A percentile compares a stretch with the other conserved stretches of the same genome.
Evolutionary conservation across 2,113 vertebrate genomes (phyloP).

Genomic region (Urocynchramus pylzowi): DNA sequence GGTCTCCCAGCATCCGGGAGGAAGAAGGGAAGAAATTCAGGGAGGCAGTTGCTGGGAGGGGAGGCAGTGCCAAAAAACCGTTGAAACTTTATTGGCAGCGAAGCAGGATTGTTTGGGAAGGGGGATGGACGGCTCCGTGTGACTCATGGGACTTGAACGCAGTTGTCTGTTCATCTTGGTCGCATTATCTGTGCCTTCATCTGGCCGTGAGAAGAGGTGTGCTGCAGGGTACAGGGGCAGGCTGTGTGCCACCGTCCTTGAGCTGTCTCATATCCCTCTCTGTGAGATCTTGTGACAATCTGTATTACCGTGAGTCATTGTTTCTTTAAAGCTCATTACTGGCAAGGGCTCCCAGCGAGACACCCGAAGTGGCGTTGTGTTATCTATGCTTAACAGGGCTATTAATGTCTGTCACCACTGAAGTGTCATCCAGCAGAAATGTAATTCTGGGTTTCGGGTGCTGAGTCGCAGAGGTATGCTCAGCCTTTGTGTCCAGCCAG

Average conservation of each 20-base stretch:
- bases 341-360: slow-evolving; percentile 15
- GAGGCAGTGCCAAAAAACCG: neutral
- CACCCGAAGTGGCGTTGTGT: neutral
- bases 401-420: slow-evolving; percentile 29
- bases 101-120: slow-evolving; percentile 18
- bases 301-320: slow-evolving; percentile 59
- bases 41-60: neutral
- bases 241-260: neutral
- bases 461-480: slow-evolving; percentile 1
- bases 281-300: slow-evolving; percentile 38
- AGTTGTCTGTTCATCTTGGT: slow-evolving; percentile 24
- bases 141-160: neutral
- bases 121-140: neutral
- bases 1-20: neutral
- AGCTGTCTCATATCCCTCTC: slow-evolving; percentile 41
- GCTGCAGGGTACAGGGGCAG: neutral
- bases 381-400: slow-evolving; percentile 46
- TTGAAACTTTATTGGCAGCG: slow-evolving; percentile 26
- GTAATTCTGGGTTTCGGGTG: slow-evolving; percentile 37
- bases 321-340: slow-evolving; percentile 58
- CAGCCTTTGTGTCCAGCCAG: slow-evolving; percentile 37
- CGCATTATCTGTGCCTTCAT: slow-evolving; percentile 27
- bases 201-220: slow-evolving; percentile 39
- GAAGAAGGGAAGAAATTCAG: neutral
- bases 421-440: slow-evolving; percentile 59